Evolutionary conservation across 2,797 vertebrate species (phyloP).

Genomic region (Phaenicophaeus curvirostris): DNA sequence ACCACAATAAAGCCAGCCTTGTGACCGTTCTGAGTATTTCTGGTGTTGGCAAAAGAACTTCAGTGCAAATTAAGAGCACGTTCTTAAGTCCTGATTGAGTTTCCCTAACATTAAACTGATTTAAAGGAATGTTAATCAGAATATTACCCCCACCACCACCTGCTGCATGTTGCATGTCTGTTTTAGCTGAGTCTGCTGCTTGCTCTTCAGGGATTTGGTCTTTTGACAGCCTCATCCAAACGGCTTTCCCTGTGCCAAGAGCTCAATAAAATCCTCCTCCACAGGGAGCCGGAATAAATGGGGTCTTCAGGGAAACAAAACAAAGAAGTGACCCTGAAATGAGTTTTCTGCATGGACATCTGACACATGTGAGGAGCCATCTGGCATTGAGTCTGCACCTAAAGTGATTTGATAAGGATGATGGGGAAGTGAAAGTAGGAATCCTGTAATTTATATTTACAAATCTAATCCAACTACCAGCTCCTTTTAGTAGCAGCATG

Average conservation of each 20-base stretch:
- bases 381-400: neutral
- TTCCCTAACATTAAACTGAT: neutral
- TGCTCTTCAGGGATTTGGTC: neutral
- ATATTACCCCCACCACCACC: accelerated
- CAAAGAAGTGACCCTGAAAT: slow-evolving; percentile 31
- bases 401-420: neutral
- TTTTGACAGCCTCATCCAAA: neutral
- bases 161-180: neutral
- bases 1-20: neutral
- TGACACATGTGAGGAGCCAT: slow-evolving; percentile 8
- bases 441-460: neutral
- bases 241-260: neutral
- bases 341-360: slow-evolving; percentile 32
- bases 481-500: neutral
- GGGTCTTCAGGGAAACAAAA: slow-evolving; percentile 33
- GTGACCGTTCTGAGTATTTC: neutral
- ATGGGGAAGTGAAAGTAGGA: slow-evolving; percentile 20
- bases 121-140: neutral
- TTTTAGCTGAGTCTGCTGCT: neutral
- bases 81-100: neutral
- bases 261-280: slow-evolving; percentile 20
- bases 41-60: neutral
- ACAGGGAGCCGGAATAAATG: neutral
- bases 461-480: neutral
- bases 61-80: neutral